These are phyloP conservation scores for Dolichotis patagonum DNA, from an alignment of 2,113 vertebrate species.

Conservation along the genomic window DNA sequence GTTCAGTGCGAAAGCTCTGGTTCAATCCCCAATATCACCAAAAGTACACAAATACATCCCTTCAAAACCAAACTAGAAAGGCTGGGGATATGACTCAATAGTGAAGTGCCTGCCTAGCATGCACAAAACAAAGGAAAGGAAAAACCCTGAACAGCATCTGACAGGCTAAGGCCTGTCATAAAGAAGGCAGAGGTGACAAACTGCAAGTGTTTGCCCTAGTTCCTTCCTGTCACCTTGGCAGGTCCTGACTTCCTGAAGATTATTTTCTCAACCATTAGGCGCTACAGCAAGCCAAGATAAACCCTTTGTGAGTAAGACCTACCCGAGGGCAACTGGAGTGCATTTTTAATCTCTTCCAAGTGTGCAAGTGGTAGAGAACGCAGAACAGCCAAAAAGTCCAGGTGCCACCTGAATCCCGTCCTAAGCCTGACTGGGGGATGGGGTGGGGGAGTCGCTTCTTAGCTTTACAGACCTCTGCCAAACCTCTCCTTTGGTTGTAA, in stretches of 20 bases:
- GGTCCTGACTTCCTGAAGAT: background rate
- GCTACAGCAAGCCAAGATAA: background rate
- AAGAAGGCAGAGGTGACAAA: background rate
- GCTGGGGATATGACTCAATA: background rate
- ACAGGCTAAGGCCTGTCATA: background rate
- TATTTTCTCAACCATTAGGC: background rate
- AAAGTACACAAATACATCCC: background rate
- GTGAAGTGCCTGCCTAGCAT: background rate
- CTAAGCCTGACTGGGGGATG: background rate
- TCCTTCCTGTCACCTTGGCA: background rate
- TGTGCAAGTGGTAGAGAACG: background rate
- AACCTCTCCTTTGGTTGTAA: background rate
- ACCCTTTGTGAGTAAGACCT: background rate
- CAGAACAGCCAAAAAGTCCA: background rate
- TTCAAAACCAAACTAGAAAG: background rate
- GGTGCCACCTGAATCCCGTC: background rate
- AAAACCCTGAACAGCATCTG: background rate
- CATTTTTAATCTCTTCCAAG: background rate
- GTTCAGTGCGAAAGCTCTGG: background rate
- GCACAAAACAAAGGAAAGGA: background rate
- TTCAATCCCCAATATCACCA: background rate
- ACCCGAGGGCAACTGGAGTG: background rate
- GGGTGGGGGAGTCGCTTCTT: background rate
- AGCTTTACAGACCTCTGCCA: background rate
- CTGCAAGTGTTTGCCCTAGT: background rate